A percentile compares a stretch with the other conserved stretches of the same genome.
These are phyloP conservation scores for Lasioglossum baleicum DNA, from an alignment of 1,140 invertebrate species.

Conservation along the genomic window DNA sequence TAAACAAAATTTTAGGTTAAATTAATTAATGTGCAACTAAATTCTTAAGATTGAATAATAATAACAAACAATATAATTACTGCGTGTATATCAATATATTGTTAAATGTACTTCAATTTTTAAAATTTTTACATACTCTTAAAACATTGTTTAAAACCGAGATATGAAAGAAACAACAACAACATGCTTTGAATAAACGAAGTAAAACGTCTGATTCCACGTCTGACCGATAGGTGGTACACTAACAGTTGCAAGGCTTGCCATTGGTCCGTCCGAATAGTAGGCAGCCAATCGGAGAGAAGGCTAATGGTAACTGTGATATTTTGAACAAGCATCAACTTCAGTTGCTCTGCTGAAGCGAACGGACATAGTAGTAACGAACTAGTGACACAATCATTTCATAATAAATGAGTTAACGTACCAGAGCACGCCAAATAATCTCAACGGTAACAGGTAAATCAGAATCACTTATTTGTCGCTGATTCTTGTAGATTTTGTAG, in stretches of 20 bases:
- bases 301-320: slow-evolving; percentile 59
- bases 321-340: slow-evolving; percentile 69
- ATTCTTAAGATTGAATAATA: background rate
- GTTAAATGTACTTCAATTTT: background rate
- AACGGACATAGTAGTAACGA: slow-evolving; percentile 44
- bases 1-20: background rate
- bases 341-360: slow-evolving; percentile 54
- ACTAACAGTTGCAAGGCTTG: background rate
- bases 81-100: no score
- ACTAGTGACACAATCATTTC: slow-evolving; percentile 18
- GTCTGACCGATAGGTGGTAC: slow-evolving; percentile 14
- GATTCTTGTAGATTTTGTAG: background rate
- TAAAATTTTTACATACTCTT: background rate
- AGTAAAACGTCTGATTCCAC: background rate
- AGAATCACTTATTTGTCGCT: background rate
- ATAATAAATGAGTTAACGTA: slow-evolving; percentile 55
- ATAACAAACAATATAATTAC: background rate
- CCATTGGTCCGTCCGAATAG: slow-evolving; percentile 22
- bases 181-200: background rate
- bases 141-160: background rate
- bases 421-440: slow-evolving; percentile 11
- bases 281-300: slow-evolving; percentile 43
- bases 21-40: background rate
- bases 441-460: slow-evolving; percentile 38
- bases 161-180: slow-evolving; percentile 1